Conservation (phyloP, 1,140 invertebrate species). For the Ceratoteleas bidentatus region DNA sequence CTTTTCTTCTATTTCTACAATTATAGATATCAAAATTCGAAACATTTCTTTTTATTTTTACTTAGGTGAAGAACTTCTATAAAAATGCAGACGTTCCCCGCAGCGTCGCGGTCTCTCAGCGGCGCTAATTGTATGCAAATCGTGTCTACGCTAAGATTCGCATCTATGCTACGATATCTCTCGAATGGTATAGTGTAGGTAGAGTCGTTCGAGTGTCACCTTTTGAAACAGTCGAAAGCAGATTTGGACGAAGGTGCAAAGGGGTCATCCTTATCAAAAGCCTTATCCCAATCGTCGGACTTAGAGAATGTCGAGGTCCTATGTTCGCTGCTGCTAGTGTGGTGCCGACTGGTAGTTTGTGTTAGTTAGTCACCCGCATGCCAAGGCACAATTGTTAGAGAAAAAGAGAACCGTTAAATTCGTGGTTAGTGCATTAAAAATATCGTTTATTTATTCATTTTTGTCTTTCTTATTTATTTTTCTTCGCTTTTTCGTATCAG, state of each 20-base stretch:
- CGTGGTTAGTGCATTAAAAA: constrained; percentile 51
- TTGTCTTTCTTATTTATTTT: neutral
- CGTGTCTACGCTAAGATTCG: no score
- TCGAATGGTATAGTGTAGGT: constrained; percentile 3
- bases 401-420: constrained; percentile 61
- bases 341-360: constrained; percentile 76
- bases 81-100: no score
- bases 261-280: no score
- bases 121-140: no score
- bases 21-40: no score
- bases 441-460: neutral
- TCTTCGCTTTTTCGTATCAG: neutral
- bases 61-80: no score
- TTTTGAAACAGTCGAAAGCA: constrained; percentile 80
- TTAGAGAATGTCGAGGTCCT: constrained; percentile 79
- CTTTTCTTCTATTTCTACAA: no score
- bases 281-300: constrained; percentile 78
- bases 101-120: no score
- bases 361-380: constrained; percentile 76
- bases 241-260: constrained; percentile 74
- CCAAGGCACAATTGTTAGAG: constrained; percentile 71
- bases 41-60: no score
- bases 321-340: constrained; percentile 79
- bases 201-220: constrained; percentile 72
- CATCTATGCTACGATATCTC: no score